A percentile compares a stretch with the other conserved stretches of the same genome.
Conservation (phyloP, 2,888 invertebrate genomes). For the Thecocarcelia acutangulata region DNA sequence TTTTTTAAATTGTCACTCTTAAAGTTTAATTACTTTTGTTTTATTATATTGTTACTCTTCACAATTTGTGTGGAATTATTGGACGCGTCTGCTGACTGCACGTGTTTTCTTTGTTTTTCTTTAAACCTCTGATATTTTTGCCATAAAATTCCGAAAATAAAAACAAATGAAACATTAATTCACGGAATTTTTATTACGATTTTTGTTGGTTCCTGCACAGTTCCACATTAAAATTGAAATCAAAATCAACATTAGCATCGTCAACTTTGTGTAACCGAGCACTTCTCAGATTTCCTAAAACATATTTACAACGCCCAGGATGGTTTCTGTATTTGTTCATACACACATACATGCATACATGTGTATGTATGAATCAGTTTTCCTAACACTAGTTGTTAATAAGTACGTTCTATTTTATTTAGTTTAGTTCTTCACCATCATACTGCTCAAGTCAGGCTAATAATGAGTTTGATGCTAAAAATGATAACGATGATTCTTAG, state of each 20-base stretch:
- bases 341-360: too few species aligned
- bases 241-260: slow-evolving; percentile 26
- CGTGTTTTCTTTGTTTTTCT: neutral
- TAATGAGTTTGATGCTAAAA: too few species aligned
- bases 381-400: too few species aligned
- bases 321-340: neutral
- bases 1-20: neutral
- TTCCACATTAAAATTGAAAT: slow-evolving; percentile 9
- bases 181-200: neutral
- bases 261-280: slow-evolving; percentile 5
- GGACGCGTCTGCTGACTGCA: neutral
- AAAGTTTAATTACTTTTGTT: slow-evolving; percentile 22
- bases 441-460: too few species aligned
- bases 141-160: slow-evolving; percentile 1
- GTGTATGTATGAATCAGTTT: too few species aligned
- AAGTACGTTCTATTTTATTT: too few species aligned
- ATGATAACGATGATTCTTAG: too few species aligned
- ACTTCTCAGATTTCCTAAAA: slow-evolving; percentile 30
- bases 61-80: neutral
- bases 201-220: slow-evolving; percentile 18
- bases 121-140: neutral
- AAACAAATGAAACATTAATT: neutral
- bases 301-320: neutral
- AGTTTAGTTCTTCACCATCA: too few species aligned
- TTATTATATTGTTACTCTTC: neutral